phyloP scores from a whole-genome alignment of 2,888 invertebrate species.

The Machimus rusticus region DNA sequence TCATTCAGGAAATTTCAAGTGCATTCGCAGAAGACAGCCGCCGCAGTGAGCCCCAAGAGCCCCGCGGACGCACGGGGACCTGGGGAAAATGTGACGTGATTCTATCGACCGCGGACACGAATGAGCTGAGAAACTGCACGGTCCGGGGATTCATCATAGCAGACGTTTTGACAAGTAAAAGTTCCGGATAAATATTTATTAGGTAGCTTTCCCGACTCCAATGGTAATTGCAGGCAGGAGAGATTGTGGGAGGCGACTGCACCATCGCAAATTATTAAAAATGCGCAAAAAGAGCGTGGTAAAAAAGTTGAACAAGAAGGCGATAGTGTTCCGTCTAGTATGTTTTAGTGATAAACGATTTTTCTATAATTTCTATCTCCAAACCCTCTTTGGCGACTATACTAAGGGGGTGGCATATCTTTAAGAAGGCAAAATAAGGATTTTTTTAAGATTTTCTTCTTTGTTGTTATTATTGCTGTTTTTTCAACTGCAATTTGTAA shows the following conservation, averaged over 20 bases:
- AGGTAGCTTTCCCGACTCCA: not conserved
- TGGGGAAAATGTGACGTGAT: not conserved
- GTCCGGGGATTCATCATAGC: not conserved
- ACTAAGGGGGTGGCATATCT: too few species aligned
- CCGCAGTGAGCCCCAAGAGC: not conserved
- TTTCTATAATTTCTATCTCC: not conserved
- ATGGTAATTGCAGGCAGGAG: not conserved
- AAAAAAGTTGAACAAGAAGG: not conserved
- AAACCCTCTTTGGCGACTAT: too few species aligned
- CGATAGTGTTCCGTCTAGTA: not conserved
- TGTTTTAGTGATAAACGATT: not conserved
- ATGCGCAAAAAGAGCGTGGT: not conserved
- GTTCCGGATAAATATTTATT: conserved; percentile 6
- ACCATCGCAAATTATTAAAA: not conserved
- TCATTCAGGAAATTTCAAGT: not conserved
- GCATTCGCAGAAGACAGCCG: not conserved
- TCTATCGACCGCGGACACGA: not conserved
- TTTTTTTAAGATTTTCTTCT: too few species aligned
- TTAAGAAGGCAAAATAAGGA: too few species aligned
- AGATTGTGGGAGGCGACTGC: not conserved
- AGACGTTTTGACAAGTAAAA: not conserved
- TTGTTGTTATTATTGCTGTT: too few species aligned
- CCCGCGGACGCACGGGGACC: not conserved
- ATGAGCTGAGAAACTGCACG: not conserved
- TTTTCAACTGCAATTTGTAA: too few species aligned